phyloP scores from a whole-genome alignment of 2,797 vertebrate genomes.

The Balearica regulorum region DNA sequence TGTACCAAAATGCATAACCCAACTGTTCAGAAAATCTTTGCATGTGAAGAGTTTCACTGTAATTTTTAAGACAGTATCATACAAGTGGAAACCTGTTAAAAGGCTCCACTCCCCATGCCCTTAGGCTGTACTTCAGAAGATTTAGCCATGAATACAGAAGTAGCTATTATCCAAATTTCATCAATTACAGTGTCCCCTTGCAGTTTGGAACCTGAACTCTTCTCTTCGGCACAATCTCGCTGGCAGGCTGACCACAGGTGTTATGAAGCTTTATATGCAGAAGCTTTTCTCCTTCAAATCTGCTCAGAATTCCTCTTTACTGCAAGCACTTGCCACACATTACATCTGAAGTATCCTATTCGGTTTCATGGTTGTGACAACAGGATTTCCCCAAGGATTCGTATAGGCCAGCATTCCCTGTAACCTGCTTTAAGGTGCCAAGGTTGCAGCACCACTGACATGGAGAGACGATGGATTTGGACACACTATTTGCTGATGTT shows the following conservation, averaged over 20 bases:
- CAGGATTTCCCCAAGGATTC: background rate
- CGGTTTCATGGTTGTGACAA: background rate
- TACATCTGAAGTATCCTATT: background rate
- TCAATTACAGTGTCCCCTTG: background rate
- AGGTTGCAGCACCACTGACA: background rate
- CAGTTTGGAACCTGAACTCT: background rate
- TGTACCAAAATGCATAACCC: background rate
- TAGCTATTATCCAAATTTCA: background rate
- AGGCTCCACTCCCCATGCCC: background rate
- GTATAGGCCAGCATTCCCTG: background rate
- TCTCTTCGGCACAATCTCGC: background rate
- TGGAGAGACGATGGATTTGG: background rate
- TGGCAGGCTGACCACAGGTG: background rate
- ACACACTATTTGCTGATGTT: background rate
- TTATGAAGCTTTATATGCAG: background rate
- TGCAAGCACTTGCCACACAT: accelerated
- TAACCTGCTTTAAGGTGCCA: background rate
- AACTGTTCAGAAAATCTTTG: background rate
- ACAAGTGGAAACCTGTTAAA: background rate
- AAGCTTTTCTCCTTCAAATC: background rate
- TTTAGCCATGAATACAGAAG: background rate
- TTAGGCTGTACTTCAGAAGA: background rate
- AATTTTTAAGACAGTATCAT: background rate
- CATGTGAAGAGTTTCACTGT: background rate
- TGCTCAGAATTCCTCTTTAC: background rate